phyloP scores from a whole-genome alignment of 2,797 vertebrate species.

The Enteromius paludinosus region DNA sequence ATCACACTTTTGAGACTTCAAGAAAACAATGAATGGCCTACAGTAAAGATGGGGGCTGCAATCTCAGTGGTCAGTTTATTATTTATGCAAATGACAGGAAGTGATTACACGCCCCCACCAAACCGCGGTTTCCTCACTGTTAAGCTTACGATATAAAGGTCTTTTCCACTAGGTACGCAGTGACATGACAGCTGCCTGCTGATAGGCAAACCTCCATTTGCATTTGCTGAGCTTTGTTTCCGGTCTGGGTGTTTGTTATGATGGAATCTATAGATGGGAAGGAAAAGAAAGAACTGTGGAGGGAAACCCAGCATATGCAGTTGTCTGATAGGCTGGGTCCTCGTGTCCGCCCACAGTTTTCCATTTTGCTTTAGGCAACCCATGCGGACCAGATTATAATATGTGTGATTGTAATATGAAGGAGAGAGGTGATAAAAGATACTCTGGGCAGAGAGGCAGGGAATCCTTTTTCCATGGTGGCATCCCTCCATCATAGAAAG shows the following conservation, averaged over 20 bases:
- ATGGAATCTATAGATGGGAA: conserved; percentile 48
- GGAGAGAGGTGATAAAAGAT: conserved; percentile 22
- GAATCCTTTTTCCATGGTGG: conserved; percentile 40
- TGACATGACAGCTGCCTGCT: conserved; percentile 53
- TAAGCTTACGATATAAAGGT: conserved; percentile 47
- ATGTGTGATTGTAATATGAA: conserved; percentile 14
- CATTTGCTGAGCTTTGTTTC: conserved; percentile 58
- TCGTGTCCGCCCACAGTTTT: conserved; percentile 69
- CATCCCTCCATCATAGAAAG: conserved; percentile 39
- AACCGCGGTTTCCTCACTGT: conserved; percentile 35
- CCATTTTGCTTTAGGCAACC: conserved; percentile 55
- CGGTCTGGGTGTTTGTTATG: neutral
- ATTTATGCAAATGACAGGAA: conserved; percentile 69
- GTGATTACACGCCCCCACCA: conserved; percentile 56
- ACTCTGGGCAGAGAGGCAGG: conserved; percentile 27
- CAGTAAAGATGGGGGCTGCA: conserved; percentile 48
- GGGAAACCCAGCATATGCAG: conserved; percentile 61
- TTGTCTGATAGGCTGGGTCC: conserved; percentile 68
- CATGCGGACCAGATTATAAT: conserved; percentile 7
- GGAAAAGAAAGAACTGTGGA: conserved; percentile 41
- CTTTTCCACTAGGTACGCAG: conserved; percentile 56
- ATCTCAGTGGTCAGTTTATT: conserved; percentile 61
- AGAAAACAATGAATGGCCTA: conserved; percentile 17
- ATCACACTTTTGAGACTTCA: neutral
- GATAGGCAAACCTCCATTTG: conserved; percentile 61